Percentiles rank a stretch among this genome's conserved stretches.
Evolutionary conservation across 2,888 invertebrate genomes (phyloP).

Genomic region (Erannis defoliaria): DNA sequence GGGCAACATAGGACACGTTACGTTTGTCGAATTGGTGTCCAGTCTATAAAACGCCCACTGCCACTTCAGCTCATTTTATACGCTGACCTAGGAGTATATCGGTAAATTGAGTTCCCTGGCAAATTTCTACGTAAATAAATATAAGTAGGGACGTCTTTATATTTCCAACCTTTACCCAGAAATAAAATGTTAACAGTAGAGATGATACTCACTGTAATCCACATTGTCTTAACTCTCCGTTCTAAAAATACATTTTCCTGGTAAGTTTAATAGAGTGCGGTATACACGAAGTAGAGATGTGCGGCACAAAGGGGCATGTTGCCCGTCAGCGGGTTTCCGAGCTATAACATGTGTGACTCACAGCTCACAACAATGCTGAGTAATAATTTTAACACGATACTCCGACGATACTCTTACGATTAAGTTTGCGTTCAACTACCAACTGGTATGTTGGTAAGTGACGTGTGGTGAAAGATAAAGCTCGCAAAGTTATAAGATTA

Average conservation of each 20-base stretch:
- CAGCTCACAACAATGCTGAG: conserved; percentile 1
- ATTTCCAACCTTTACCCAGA: neutral
- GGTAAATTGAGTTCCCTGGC: no score
- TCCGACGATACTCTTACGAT: no score
- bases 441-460: no score
- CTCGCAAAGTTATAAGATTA: no score
- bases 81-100: no score
- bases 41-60: no score
- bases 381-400: neutral
- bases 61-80: no score
- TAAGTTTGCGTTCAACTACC: no score
- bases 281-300: conserved; percentile 49
- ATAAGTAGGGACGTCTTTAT: neutral
- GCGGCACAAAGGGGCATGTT: conserved; percentile 66
- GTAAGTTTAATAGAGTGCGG: conserved; percentile 60
- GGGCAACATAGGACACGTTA: no score
- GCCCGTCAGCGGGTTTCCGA: conserved; percentile 56
- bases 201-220: conserved; percentile 18
- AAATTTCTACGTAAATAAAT: no score
- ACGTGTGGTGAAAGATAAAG: no score
- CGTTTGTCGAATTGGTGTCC: no score
- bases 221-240: conserved; percentile 20
- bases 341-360: conserved; percentile 41
- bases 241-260: conserved; percentile 34
- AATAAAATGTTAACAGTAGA: conserved; percentile 6